Evolutionary conservation across 64 coral and sea anemone species (phyloP), one percentile per base, ranked within the genome.

Genomic region (Porites lutea): DNA sequence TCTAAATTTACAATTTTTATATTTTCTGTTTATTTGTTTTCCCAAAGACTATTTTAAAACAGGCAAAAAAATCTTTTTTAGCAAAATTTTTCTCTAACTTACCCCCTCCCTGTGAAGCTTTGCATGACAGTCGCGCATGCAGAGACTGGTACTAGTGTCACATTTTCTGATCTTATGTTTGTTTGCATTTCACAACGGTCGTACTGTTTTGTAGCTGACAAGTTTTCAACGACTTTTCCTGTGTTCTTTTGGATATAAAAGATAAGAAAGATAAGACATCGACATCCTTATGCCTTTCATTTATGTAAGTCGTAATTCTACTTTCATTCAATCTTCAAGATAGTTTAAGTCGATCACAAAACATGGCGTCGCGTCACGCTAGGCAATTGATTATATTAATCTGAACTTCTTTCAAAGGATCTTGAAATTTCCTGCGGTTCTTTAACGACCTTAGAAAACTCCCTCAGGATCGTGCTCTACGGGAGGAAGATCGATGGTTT

Each of bases 141-240:
- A 15, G 23, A 53, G 46, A 49, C 81, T 84, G 81, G 81, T 9
- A 69, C 81, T 84, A 84, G 81, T 19, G 81, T 68, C 66, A 21
- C 65, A 48, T 83, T 69, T 52, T 14, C 62, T 57, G 54, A 57
- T 57, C 54, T 18, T 22, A 9, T 9, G 51, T 78, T 84, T 68
- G 48, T 68, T 84, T 84, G 48, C 10, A 5, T 65, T 82, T 19
- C 7, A 65, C 79, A 82, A 82, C 79, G 79, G 79, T 82, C 59
- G 43, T 14, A 44, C 27, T 37, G 12, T 48, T 78, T 3, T 11
- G 52, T 9, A 72, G 23, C 14, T 52, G 13, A 13, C 58, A 59
- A 15, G 4, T 77, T 52, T 53, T 43, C 19, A 52, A 16, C 48
- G 19, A 13, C 3, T 19, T 61, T 37, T 81, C 51, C 2, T 15